Evolutionary conservation across 2,797 vertebrate species (phyloP), one percentile per base, ranked within the genome.

Genomic region (Squalus acanthias): DNA sequence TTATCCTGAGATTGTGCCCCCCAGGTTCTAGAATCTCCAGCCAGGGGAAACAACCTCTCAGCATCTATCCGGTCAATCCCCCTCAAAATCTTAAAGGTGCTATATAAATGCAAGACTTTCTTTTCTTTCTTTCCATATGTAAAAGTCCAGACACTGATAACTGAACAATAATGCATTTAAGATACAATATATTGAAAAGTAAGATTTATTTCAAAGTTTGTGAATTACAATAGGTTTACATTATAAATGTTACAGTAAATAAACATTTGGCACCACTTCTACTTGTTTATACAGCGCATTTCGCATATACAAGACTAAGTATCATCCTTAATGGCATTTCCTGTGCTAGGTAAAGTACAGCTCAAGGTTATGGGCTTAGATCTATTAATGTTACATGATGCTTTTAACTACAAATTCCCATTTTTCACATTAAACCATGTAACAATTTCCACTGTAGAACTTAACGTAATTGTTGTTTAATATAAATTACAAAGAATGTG

Each of bases 231-330:
- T 95, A 46, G 65, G 53, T 76, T 33, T 74, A 53, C 94, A 74
- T 95, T 95, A 92, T 92, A 92, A 92, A 92, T 63, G 94, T 95
- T 74, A 95, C 67, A 95, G n/a, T 93, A 63, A 63, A 93, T 69
- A 67, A 93, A 93, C 22, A 67, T 93, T 67, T 93, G 91, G 91
- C 91, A 93, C 91, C n/a, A 39, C 79, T 69, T 67, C 89, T 92
- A 92, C 82, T 53, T 87, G 88, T 69, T 93, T 93, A 93, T 63
- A 91, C 88, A 91, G n/a, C 69, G 60, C 88, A 93, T 85, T 82
- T 82, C 2, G 46, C n/a, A 46, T 93, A 93, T 20, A 92, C 89
- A 39, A 85, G 82, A 85, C 17, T 39, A 85, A 85, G 39, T 85
- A 50, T 85, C 82, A 85, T 63, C 60, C 6, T 7, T 63, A 85